Conservation (phyloP, 2,888 invertebrate genomes). For the Sarcophaga caerulescens region DNA sequence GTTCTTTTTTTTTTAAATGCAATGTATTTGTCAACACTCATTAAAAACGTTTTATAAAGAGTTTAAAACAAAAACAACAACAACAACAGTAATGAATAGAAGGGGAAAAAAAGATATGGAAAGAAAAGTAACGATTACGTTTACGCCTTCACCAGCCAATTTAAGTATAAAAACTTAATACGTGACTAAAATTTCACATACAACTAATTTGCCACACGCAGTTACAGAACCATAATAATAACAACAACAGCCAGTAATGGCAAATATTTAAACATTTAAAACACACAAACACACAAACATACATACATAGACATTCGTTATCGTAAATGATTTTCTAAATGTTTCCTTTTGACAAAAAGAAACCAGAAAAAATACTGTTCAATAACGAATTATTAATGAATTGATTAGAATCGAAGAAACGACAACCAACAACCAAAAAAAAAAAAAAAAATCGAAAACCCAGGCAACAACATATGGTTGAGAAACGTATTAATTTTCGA, state of each 20-base stretch:
- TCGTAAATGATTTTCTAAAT: slow-evolving; percentile 60
- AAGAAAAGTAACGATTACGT: slow-evolving; percentile 71
- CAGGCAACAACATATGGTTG: slow-evolving; percentile 1
- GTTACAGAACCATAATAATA: slow-evolving; percentile 8
- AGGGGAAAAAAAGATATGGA: slow-evolving; percentile 47
- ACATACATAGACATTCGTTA: neutral
- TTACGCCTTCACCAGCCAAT: slow-evolving; percentile 77
- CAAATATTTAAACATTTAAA: slow-evolving; percentile 23
- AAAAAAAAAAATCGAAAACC: neutral
- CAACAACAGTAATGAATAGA: slow-evolving; percentile 21
- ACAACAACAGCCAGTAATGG: neutral
- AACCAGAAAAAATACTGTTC: slow-evolving; percentile 6
- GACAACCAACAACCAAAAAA: too few relatives aligned
- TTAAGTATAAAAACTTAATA: slow-evolving; percentile 77
- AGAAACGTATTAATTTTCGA: slow-evolving; percentile 7
- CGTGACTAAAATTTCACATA: slow-evolving; percentile 76
- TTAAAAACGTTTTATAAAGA: slow-evolving; percentile 72
- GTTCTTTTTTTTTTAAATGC: slow-evolving; percentile 73
- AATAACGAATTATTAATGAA: slow-evolving; percentile 58
- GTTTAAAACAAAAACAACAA: too few relatives aligned
- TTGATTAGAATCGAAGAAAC: slow-evolving; percentile 43
- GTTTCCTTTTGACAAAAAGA: slow-evolving; percentile 50
- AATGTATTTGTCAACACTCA: slow-evolving; percentile 74
- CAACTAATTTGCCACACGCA: slow-evolving; percentile 65
- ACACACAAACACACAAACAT: too few relatives aligned